phyloP scores from a whole-genome alignment of 2,888 invertebrate species.

The Phymatocera aterrima region DNA sequence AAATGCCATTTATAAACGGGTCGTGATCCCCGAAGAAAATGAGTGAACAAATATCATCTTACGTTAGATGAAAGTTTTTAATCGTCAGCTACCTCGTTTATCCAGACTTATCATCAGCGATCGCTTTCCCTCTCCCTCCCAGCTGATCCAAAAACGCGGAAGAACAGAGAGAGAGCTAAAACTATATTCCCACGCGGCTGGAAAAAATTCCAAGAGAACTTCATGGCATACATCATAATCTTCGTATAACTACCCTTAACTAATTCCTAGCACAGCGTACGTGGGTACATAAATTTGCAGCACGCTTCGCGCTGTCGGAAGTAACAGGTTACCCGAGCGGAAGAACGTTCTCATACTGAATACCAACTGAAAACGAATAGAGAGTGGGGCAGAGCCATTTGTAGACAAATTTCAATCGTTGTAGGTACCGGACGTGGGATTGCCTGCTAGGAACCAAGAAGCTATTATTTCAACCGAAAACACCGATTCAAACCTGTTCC shows the following conservation, averaged over 20 bases:
- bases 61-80: background rate
- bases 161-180: too few relatives aligned
- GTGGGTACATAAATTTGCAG: background rate
- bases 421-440: background rate
- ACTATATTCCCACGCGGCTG: too few relatives aligned
- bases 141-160: too few relatives aligned
- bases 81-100: background rate
- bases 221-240: background rate
- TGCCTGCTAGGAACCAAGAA: background rate
- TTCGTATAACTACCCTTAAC: background rate
- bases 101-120: background rate
- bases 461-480: background rate
- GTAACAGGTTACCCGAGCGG: constrained; percentile 19
- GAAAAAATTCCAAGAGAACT: background rate
- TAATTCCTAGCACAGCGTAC: background rate
- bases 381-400: background rate
- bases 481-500: background rate
- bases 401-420: background rate
- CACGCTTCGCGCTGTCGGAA: constrained; percentile 9
- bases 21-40: background rate
- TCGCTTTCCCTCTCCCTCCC: too few relatives aligned
- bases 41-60: background rate
- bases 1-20: background rate
- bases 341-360: constrained; percentile 1
- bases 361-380: constrained; percentile 3